Conservation (phyloP, 2,888 invertebrate species). For the Abscondita cerata region DNA sequence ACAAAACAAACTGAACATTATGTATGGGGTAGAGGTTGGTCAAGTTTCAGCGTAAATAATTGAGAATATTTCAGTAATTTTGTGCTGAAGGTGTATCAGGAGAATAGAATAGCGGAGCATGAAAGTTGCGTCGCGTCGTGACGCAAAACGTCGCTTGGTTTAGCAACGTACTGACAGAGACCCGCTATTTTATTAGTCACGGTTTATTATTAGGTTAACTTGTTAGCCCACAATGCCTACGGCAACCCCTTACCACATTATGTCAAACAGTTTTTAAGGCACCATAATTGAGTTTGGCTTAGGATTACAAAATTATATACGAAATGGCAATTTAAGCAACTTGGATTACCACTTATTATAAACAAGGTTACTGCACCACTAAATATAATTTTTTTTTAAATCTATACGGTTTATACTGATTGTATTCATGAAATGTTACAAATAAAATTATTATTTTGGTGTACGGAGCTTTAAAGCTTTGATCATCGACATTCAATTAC, state of each 20-base stretch:
- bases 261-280: constrained; percentile 36
- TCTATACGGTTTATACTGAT: no score
- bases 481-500: no score
- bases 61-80: constrained; percentile 38
- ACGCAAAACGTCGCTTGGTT: constrained; percentile 40
- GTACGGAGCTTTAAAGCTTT: no score
- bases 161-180: constrained; percentile 38
- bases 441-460: no score
- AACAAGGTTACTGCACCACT: not conserved
- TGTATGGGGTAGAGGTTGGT: constrained; percentile 22
- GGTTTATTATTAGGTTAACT: constrained; percentile 46
- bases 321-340: constrained; percentile 26
- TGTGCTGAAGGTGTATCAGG: constrained; percentile 38
- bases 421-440: no score
- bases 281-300: constrained; percentile 31
- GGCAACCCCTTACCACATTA: constrained; percentile 31
- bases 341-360: constrained; percentile 15
- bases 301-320: constrained; percentile 32
- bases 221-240: constrained; percentile 35
- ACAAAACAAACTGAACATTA: constrained; percentile 24
- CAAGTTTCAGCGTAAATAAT: constrained; percentile 26
- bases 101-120: constrained; percentile 32
- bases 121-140: constrained; percentile 31
- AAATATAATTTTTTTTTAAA: no score
- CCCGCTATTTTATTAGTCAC: constrained; percentile 46